Percentiles rank a stretch among this genome's conserved stretches.
Evolutionary conservation across 1,140 invertebrate genomes (phyloP).

Genomic region (Drosophila subpulchrella): DNA sequence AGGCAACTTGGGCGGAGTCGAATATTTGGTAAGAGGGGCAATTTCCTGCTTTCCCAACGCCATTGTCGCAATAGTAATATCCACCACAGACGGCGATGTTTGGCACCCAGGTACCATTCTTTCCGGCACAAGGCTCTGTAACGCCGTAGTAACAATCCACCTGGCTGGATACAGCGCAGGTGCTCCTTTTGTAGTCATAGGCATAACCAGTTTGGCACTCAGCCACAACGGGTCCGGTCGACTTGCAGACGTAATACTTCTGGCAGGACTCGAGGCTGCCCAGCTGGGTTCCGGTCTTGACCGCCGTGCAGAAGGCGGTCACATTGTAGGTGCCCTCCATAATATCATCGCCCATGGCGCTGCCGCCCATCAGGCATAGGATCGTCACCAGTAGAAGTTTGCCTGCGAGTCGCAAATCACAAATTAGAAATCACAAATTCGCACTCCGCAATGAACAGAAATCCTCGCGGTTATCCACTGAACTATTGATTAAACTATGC

Average conservation of each 20-base stretch:
- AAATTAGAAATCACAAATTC: not conserved
- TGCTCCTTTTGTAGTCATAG: constrained; percentile 26
- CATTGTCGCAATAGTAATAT: constrained; percentile 28
- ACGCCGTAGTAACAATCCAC: constrained; percentile 51
- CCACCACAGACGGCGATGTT: constrained; percentile 24
- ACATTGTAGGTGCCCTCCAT: constrained; percentile 67
- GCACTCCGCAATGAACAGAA: not conserved
- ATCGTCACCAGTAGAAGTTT: constrained; percentile 45
- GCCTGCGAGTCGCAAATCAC: constrained; percentile 18
- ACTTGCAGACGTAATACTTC: constrained; percentile 49
- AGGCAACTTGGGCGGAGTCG: not conserved
- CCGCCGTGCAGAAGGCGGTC: constrained; percentile 44
- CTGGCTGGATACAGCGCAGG: constrained; percentile 28
- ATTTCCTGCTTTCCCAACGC: not conserved
- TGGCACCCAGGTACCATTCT: constrained; percentile 32
- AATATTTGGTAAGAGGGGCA: constrained; percentile 22
- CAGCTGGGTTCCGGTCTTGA: constrained; percentile 33
- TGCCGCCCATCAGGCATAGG: constrained; percentile 43
- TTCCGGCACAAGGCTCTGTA: constrained; percentile 30
- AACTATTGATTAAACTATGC: not conserved
- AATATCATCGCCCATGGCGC: constrained; percentile 32
- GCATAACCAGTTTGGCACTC: constrained; percentile 38
- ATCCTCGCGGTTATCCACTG: not conserved
- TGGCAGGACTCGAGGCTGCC: constrained; percentile 53
- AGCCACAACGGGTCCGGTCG: constrained; percentile 28